phyloP scores from a whole-genome alignment of 2,797 vertebrate species.

The Tapirus indicus region DNA sequence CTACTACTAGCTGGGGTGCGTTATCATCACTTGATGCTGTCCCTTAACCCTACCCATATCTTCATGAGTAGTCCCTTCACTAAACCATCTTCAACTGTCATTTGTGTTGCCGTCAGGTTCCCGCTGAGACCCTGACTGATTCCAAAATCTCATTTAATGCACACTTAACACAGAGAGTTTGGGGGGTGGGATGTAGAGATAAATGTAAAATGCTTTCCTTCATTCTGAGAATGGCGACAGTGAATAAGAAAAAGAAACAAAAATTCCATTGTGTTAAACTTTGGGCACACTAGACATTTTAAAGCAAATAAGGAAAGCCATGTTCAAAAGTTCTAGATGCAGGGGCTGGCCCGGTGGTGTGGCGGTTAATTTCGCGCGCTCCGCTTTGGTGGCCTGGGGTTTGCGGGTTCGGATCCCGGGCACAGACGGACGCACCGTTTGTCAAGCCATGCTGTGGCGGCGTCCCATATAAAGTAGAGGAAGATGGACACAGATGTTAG shows the following conservation, averaged over 20 bases:
- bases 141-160: neutral
- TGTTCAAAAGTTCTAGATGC: neutral
- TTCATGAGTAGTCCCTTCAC: neutral
- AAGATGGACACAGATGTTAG: no score
- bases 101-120: neutral
- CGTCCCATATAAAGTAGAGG: no score
- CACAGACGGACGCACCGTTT: no score
- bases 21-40: neutral
- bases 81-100: neutral
- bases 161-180: neutral
- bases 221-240: neutral
- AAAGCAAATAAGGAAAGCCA: neutral
- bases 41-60: neutral
- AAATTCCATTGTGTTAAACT: neutral
- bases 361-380: no score
- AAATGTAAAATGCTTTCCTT: neutral
- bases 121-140: neutral
- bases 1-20: neutral
- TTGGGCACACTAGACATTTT: neutral
- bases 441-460: no score
- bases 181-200: neutral
- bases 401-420: no score
- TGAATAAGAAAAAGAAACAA: neutral
- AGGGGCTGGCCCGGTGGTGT: no score
- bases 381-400: no score